phyloP scores from a whole-genome alignment of 2,888 invertebrate genomes.

The Punctoribates punctum region DNA sequence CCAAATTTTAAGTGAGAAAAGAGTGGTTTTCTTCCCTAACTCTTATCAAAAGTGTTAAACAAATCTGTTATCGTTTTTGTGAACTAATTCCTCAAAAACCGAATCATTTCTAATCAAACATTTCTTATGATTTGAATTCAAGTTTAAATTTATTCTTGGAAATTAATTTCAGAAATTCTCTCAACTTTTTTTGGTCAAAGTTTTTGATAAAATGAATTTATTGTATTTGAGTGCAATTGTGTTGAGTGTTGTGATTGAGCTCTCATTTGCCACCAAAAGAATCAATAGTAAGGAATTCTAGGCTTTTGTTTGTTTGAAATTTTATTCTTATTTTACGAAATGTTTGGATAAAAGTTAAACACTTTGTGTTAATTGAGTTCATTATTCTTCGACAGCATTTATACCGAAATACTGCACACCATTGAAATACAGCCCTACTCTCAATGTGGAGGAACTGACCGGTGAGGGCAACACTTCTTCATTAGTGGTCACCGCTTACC shows the following conservation, averaged over 20 bases:
- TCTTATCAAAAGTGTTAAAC: background rate
- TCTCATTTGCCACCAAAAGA: no score
- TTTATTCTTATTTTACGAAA: no score
- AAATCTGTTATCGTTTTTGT: background rate
- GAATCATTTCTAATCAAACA: no score
- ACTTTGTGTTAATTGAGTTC: background rate
- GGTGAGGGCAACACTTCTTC: background rate
- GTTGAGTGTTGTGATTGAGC: no score
- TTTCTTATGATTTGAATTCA: background rate
- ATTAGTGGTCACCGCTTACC: conserved; percentile 29
- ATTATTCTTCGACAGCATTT: background rate
- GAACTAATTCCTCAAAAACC: background rate
- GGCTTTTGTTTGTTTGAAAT: no score
- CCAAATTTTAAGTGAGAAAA: background rate
- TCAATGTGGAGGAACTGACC: conserved; percentile 6
- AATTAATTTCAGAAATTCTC: no score
- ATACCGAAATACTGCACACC: conserved; percentile 4
- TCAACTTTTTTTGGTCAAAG: no score
- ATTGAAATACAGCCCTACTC: background rate
- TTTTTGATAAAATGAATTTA: no score
- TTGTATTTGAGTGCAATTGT: no score
- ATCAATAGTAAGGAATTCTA: no score
- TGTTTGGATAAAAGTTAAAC: no score
- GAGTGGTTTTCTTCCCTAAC: background rate
- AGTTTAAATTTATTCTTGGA: no score